These are phyloP conservation scores for Drosophila carrolli DNA, from an alignment of 1,140 invertebrate species.

Conservation along the genomic window DNA sequence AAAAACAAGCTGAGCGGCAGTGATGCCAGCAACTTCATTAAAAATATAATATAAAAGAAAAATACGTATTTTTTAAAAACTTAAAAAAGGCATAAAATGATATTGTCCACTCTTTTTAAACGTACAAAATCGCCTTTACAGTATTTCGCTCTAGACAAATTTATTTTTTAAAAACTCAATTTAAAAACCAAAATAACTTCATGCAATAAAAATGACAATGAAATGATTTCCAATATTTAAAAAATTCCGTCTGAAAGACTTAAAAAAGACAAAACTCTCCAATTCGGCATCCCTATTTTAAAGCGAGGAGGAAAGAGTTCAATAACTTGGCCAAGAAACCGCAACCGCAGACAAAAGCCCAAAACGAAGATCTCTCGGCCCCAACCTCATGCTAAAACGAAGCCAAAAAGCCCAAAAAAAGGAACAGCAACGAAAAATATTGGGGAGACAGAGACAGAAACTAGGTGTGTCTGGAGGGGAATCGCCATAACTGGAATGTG, in stretches of 20 bases:
- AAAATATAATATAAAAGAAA: neutral
- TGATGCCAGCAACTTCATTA: neutral
- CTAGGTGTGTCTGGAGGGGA: slow-evolving; percentile 76
- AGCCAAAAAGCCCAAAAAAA: slow-evolving; percentile 17
- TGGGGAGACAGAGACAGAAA: slow-evolving; percentile 44
- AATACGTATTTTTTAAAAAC: no score
- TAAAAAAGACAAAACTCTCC: neutral
- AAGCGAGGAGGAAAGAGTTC: slow-evolving; percentile 18
- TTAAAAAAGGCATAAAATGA: no score
- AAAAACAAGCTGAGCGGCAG: slow-evolving; percentile 2
- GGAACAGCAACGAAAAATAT: slow-evolving; percentile 25
- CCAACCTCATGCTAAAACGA: slow-evolving; percentile 9
- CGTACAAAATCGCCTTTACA: no score
- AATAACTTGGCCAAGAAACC: slow-evolving; percentile 53
- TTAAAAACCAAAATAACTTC: neutral
- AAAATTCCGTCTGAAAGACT: neutral
- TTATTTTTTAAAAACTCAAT: no score
- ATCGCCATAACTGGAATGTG: slow-evolving; percentile 78
- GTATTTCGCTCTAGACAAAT: neutral
- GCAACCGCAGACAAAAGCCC: slow-evolving; percentile 27
- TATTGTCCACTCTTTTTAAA: no score
- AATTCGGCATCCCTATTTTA: neutral
- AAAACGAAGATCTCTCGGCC: slow-evolving; percentile 10
- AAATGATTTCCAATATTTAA: neutral
- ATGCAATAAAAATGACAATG: neutral